Evolutionary conservation across 1,140 invertebrate genomes (phyloP), one percentile per base, ranked within the genome.

Genomic region (Lerema accius): DNA sequence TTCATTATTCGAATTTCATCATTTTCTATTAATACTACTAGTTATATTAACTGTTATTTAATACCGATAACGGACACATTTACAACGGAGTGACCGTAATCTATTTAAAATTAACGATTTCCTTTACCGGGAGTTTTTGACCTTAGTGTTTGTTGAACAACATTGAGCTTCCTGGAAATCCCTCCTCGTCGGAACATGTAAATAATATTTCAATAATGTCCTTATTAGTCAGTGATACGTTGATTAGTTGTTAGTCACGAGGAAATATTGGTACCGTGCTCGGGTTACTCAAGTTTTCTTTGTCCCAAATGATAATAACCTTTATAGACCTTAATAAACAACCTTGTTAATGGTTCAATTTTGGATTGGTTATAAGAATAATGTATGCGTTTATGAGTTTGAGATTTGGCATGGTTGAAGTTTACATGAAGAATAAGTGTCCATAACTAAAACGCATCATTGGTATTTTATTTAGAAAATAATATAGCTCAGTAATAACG

Each of bases 171-270:
- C 46, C 46, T 35, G 46, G 46, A 50, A 50, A 16, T 16, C 28
- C 28, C 46, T n/a, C 19, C 1, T 6, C 19, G 19, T n/a, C 9
- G 9, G 3, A 26, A 13, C 35, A 35, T 26, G 14, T 35, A 35
- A 50, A 16, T 50, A 35, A 35, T 13, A 16, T 9, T 6, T 32
- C 17, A 32, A 32, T 48, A 48, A 48, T 7, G 6, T 45, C 43
- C 40, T 28, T 45, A 23, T 65, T 65, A 65, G 46, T 65, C 55
- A 66, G 11, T 37, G 64, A 66, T 66, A 26, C 32, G 39, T 50
- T 40, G 64, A 66, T 66, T 40, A 56, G 48, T 10, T 35, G 46
- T 61, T 66, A 66, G 37, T 66, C 64, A 66, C 16, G 3, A 9
- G 4, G 28, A 1, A 7, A 1, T 7, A 32, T 32, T 32, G 28